Conservation (phyloP, 2,113 vertebrate species). For the Microtus richardsoni region DNA sequence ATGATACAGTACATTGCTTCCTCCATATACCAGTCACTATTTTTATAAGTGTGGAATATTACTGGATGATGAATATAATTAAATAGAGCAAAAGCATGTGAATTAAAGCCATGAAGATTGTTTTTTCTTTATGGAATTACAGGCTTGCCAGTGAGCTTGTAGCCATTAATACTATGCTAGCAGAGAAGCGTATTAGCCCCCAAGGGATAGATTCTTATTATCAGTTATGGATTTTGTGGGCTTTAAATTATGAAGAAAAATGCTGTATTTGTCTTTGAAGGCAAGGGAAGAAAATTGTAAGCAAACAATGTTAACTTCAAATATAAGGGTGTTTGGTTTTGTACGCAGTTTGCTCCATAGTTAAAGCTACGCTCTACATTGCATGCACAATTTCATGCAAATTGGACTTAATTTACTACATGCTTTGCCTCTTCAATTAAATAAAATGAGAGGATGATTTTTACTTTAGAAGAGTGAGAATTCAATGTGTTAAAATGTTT, state of each 20-base stretch:
- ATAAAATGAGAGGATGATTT: slow-evolving; percentile 75
- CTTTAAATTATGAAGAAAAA: slow-evolving; percentile 69
- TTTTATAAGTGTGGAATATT: slow-evolving; percentile 75
- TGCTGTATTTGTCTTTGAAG: slow-evolving; percentile 65
- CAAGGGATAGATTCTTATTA: slow-evolving; percentile 68
- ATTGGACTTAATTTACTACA: slow-evolving; percentile 76
- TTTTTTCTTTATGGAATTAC: slow-evolving; percentile 56
- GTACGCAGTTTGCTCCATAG: slow-evolving; percentile 62
- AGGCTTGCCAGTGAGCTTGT: slow-evolving; percentile 57
- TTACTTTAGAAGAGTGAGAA: slow-evolving; percentile 64
- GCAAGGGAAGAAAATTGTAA: slow-evolving; percentile 61
- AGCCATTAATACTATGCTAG: slow-evolving; percentile 48
- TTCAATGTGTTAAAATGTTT: slow-evolving; percentile 73
- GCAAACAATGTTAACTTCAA: slow-evolving; percentile 73
- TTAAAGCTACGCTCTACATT: slow-evolving; percentile 56
- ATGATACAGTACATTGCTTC: slow-evolving; percentile 61
- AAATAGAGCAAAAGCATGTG: slow-evolving; percentile 69
- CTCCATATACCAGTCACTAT: slow-evolving; percentile 50
- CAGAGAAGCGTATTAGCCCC: slow-evolving; percentile 56
- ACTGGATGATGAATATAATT: slow-evolving; percentile 70
- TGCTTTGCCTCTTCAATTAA: slow-evolving; percentile 71
- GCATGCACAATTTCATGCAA: slow-evolving; percentile 74
- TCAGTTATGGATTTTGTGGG: slow-evolving; percentile 69
- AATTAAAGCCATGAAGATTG: slow-evolving; percentile 49
- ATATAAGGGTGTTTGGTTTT: slow-evolving; percentile 25